Conservation (phyloP, 2,888 invertebrate genomes). For the Escarpia spicata region DNA sequence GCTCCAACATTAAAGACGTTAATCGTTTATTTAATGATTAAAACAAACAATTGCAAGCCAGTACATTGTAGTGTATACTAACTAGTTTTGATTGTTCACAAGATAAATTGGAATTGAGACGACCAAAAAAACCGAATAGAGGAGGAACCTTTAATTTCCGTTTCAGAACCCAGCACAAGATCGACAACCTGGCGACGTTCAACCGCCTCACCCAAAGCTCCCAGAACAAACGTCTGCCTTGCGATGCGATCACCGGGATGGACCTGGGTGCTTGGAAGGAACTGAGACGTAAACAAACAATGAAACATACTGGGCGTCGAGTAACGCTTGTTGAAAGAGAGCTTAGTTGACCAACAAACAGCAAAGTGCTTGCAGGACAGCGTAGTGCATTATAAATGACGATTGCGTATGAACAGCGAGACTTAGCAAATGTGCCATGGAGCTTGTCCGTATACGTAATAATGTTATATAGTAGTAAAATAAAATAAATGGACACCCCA, state of each 20-base stretch:
- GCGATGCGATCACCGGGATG: background rate
- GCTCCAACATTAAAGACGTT: too few relatives aligned
- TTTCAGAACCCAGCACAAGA: background rate
- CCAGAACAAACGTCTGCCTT: constrained; percentile 19
- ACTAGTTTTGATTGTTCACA: too few relatives aligned
- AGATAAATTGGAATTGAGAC: too few relatives aligned
- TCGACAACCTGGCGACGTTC: background rate
- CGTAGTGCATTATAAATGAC: background rate
- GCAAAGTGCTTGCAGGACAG: background rate
- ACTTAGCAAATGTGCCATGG: background rate
- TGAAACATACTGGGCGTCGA: background rate
- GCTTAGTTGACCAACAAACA: background rate
- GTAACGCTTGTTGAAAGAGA: background rate
- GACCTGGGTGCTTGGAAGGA: constrained; percentile 19
- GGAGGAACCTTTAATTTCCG: background rate
- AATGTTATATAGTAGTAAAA: background rate
- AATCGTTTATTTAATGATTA: too few relatives aligned
- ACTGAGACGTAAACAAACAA: background rate
- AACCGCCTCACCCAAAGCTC: background rate
- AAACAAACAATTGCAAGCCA: too few relatives aligned
- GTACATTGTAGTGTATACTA: too few relatives aligned
- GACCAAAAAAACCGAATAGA: too few relatives aligned
- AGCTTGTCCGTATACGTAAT: background rate
- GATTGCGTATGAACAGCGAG: background rate
- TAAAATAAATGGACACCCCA: background rate